Evolutionary conservation across 2,888 invertebrate genomes (phyloP).

Genomic region (Chirona hameri): DNA sequence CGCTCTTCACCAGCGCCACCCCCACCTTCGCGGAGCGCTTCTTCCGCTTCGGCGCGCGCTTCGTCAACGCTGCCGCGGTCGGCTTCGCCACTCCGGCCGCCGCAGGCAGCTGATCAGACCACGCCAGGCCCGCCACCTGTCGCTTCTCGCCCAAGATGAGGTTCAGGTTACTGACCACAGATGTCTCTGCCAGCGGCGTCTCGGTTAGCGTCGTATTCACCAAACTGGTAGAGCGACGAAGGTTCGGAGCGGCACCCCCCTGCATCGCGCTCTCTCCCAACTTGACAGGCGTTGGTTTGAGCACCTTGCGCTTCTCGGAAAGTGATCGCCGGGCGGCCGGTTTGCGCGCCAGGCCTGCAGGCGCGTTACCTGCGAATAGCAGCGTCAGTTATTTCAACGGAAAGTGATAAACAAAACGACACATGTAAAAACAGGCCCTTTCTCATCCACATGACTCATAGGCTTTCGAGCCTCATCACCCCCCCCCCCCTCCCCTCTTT

Average conservation of each 20-base stretch:
- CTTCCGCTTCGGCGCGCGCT: background rate
- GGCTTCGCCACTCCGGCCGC: background rate
- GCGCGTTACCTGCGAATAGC: background rate
- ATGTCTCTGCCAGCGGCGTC: background rate
- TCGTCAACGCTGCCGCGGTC: background rate
- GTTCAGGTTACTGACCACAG: background rate
- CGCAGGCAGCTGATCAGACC: background rate
- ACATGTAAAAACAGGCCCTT: too few relatives aligned
- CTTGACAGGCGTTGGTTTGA: background rate
- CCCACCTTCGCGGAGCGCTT: background rate
- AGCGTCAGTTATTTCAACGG: background rate
- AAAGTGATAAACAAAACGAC: too few relatives aligned
- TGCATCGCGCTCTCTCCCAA: background rate
- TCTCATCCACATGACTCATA: too few relatives aligned
- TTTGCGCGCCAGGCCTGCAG: background rate
- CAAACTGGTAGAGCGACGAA: background rate
- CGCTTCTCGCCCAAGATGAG: slow-evolving; percentile 4
- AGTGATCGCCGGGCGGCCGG: background rate
- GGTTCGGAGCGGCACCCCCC: background rate
- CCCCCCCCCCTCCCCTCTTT: too few relatives aligned
- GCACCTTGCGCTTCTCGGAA: background rate
- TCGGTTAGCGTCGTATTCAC: background rate
- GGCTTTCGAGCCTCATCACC: too few relatives aligned
- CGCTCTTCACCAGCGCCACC: background rate
- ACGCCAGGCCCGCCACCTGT: background rate